Conservation (phyloP, 2,797 vertebrate species). For the Oryzias sinensis region DNA sequence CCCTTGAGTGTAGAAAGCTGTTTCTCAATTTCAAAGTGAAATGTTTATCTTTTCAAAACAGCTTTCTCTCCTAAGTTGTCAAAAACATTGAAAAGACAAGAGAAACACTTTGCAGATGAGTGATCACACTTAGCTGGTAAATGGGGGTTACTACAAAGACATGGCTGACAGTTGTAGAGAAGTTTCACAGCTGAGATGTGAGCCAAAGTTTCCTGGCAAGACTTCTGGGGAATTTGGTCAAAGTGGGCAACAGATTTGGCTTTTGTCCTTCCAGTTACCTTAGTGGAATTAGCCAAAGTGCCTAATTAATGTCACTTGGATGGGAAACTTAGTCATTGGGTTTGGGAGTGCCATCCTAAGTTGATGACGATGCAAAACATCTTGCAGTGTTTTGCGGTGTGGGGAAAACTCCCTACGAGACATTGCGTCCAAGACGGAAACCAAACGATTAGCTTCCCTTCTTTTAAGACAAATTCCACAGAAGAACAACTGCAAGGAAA, state of each 20-base stretch:
- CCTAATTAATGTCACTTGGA: conserved; percentile 73
- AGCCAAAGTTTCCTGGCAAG: conserved; percentile 61
- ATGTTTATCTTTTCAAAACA: conserved; percentile 61
- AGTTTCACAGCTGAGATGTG: conserved; percentile 33
- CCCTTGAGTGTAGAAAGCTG: conserved; percentile 42
- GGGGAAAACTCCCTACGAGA: conserved; percentile 65
- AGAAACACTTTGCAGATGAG: conserved; percentile 18
- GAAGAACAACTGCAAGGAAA: conserved; percentile 50
- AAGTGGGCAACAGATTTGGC: conserved; percentile 31
- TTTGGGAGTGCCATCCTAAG: conserved; percentile 58
- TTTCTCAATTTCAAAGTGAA: conserved; percentile 42
- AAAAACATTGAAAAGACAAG: conserved; percentile 37
- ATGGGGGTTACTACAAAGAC: conserved; percentile 20
- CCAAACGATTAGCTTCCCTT: conserved; percentile 32
- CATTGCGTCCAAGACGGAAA: conserved; percentile 50
- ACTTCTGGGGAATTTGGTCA: conserved; percentile 42
- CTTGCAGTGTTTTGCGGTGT: conserved; percentile 76
- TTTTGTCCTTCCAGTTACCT: conserved; percentile 47
- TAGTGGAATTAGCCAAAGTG: conserved; percentile 65
- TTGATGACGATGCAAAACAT: conserved; percentile 75
- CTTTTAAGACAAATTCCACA: conserved; percentile 40
- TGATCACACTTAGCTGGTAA: conserved; percentile 4
- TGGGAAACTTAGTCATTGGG: conserved; percentile 39
- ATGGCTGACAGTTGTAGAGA: conserved; percentile 31
- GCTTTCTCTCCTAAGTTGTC: conserved; percentile 48